Conservation (phyloP, 2,888 invertebrate genomes). For the Drosophila stalkeri region DNA sequence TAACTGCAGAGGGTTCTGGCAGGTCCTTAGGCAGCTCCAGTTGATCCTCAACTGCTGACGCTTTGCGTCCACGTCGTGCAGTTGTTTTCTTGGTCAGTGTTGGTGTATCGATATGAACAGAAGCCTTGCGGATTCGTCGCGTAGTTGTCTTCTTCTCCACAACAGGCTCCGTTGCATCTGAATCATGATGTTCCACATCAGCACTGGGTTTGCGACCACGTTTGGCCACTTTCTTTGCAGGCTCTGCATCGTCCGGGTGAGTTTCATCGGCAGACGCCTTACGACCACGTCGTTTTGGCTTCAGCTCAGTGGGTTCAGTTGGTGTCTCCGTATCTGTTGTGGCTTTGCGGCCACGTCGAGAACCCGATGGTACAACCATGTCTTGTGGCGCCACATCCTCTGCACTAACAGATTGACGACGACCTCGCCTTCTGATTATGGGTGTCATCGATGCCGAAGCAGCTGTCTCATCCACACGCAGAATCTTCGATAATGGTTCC, state of each 20-base stretch:
- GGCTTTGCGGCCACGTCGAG: slow-evolving; percentile 42
- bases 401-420: slow-evolving; percentile 17
- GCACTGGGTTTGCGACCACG: slow-evolving; percentile 30
- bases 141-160: slow-evolving; percentile 14
- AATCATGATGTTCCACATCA: slow-evolving; percentile 23
- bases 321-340: slow-evolving; percentile 15
- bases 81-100: slow-evolving; percentile 37
- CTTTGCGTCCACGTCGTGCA: slow-evolving; percentile 38
- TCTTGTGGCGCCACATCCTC: slow-evolving; percentile 3
- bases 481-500: slow-evolving; percentile 23
- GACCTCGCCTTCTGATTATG: slow-evolving; percentile 34
- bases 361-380: background rate
- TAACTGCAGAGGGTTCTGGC: background rate
- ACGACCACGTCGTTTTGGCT: slow-evolving; percentile 35
- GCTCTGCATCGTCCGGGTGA: slow-evolving; percentile 1
- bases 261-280: slow-evolving; percentile 29
- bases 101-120: slow-evolving; percentile 27
- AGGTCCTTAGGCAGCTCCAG: slow-evolving; percentile 4
- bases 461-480: background rate
- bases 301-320: slow-evolving; percentile 11
- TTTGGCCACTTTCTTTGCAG: slow-evolving; percentile 15
- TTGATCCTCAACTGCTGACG: slow-evolving; percentile 4
- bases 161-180: slow-evolving; percentile 18
- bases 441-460: background rate
- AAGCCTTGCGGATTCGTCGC: slow-evolving; percentile 53